Evolutionary conservation across 2,888 invertebrate genomes (phyloP).

Genomic region (Agrotis ipsilon): DNA sequence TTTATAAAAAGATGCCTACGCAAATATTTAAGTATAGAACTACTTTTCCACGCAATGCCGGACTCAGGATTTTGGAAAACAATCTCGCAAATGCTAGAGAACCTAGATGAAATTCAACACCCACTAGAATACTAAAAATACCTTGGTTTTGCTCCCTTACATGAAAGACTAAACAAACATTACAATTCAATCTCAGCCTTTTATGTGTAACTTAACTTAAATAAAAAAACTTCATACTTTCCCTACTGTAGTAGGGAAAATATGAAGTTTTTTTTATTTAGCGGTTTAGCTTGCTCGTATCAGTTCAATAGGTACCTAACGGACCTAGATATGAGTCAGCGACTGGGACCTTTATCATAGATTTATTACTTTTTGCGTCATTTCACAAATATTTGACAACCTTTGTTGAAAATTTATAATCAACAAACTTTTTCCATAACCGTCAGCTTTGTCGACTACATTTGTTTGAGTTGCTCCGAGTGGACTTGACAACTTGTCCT

Average conservation of each 20-base stretch:
- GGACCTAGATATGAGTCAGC: not conserved
- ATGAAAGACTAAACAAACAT: not conserved
- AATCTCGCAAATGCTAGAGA: not conserved
- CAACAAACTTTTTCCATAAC: conserved; percentile 78
- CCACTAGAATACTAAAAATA: not conserved
- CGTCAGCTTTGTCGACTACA: conserved; percentile 63
- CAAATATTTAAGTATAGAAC: conserved; percentile 5
- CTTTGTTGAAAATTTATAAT: conserved; percentile 69
- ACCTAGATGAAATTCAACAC: not conserved
- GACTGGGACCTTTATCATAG: not conserved
- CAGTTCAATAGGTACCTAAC: not conserved
- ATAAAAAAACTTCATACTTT: no score
- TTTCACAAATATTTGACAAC: conserved; percentile 56
- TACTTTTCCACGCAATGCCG: not conserved
- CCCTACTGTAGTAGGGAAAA: no score
- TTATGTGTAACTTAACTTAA: not conserved
- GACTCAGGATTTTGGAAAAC: not conserved
- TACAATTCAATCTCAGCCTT: not conserved
- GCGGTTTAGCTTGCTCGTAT: not conserved
- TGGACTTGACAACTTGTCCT: conserved; percentile 71
- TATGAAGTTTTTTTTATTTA: not conserved
- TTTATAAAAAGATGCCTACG: conserved; percentile 13
- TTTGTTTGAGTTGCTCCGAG: conserved; percentile 76
- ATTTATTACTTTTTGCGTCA: conserved; percentile 19
- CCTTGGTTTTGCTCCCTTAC: not conserved